Evolutionary conservation across 1,140 invertebrate species (phyloP).

Genomic region (Samia ricini): DNA sequence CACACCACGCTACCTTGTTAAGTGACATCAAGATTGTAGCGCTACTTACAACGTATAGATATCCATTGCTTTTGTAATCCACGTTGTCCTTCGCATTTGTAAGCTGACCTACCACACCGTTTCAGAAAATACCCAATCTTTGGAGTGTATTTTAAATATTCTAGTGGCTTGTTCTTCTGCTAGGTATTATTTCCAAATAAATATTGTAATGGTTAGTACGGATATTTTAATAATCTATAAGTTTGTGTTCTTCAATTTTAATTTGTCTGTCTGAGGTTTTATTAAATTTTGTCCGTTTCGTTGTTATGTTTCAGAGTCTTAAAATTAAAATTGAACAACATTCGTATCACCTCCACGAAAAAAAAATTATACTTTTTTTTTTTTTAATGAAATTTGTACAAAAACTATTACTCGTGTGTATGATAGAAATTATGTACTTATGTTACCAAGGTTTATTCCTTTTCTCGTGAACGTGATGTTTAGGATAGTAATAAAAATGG

Average conservation of each 20-base stretch:
- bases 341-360: slow-evolving; percentile 43
- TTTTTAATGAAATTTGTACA: background rate
- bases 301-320: background rate
- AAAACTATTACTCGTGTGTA: background rate
- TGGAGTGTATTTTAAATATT: slow-evolving; percentile 50
- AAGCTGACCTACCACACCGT: slow-evolving; percentile 47
- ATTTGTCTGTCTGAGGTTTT: slow-evolving; percentile 1
- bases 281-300: background rate
- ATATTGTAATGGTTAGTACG: slow-evolving; percentile 59
- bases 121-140: slow-evolving; percentile 69
- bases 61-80: slow-evolving; percentile 38
- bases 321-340: slow-evolving; percentile 56
- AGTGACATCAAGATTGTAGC: slow-evolving; percentile 60
- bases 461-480: slow-evolving; percentile 43
- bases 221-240: slow-evolving; percentile 30
- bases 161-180: slow-evolving; percentile 56
- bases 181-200: slow-evolving; percentile 62
- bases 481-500: slow-evolving; percentile 30
- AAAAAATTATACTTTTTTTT: background rate
- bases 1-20: slow-evolving; percentile 70
- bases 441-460: background rate
- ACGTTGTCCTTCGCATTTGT: slow-evolving; percentile 47
- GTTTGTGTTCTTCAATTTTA: slow-evolving; percentile 58
- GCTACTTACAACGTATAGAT: slow-evolving; percentile 60
- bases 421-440: background rate